These are phyloP conservation scores for Diabrotica undecimpunctata DNA, from an alignment of 1,140 invertebrate genomes.

Conservation along the genomic window DNA sequence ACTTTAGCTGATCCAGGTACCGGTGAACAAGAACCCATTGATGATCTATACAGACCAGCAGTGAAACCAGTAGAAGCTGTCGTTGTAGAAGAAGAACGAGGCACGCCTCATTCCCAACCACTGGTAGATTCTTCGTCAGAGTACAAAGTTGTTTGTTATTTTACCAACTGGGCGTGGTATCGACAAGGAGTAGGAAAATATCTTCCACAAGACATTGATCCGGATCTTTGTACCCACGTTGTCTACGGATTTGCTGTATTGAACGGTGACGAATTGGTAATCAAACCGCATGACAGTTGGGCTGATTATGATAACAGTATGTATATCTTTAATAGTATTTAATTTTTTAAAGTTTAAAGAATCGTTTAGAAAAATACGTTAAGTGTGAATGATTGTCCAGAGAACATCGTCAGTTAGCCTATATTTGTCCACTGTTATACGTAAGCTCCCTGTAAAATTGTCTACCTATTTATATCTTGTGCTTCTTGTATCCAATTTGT, in stretches of 20 bases:
- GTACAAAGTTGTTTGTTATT: slow-evolving; percentile 66
- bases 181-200: slow-evolving; percentile 60
- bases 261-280: slow-evolving; percentile 55
- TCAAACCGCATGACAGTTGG: slow-evolving; percentile 67
- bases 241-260: slow-evolving; percentile 71
- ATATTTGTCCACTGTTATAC: no score
- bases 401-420: no score
- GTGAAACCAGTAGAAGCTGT: slow-evolving; percentile 2
- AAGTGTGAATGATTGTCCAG: no score
- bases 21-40: slow-evolving; percentile 27
- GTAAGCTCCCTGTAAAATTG: no score
- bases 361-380: no score
- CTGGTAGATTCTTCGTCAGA: slow-evolving; percentile 42
- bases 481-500: no score
- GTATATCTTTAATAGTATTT: slow-evolving; percentile 21
- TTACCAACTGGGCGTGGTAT: slow-evolving; percentile 70
- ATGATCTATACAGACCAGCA: slow-evolving; percentile 3
- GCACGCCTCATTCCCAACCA: slow-evolving; percentile 19
- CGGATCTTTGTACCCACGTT: slow-evolving; percentile 68
- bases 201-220: slow-evolving; percentile 62
- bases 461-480: no score
- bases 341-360: no score
- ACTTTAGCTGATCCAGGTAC: slow-evolving; percentile 55
- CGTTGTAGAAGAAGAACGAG: slow-evolving; percentile 6
- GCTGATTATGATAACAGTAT: slow-evolving; percentile 64